Evolutionary conservation across 2,888 invertebrate genomes (phyloP), one percentile per base, ranked within the genome.

Genomic region (Scaptomyza reducta): DNA sequence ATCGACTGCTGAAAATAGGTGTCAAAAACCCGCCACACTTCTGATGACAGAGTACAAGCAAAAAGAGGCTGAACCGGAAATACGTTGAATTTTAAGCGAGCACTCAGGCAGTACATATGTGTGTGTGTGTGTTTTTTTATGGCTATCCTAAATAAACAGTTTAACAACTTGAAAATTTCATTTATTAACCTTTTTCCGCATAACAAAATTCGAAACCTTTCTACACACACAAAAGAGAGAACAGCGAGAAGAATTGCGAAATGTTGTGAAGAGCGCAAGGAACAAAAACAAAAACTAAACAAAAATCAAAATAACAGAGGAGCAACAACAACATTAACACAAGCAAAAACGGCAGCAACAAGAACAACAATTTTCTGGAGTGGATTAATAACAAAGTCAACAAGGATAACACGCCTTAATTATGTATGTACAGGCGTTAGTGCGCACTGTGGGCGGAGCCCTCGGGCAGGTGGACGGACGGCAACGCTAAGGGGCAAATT

Each of bases 101-200:
- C 56, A 47, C 51, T 46, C 54, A 45, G 40, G 44, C 40, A 53
- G 47, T n/a, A 41, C 50, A 25, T 51, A 51, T 35, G 53, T n/a
- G 44, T 31, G 46, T 31, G 41, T 14, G 31, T 42, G 49, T n/a
- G 35, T 31, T 55, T 31, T 33, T 35, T 46, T 50, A 53, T 40
- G 67, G 61, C 67, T 62, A 79, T 69, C 80, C 80, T 82, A 82
- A 82, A 82, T 82, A 81, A 82, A 81, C 83, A 81, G 77, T 81
- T 81, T 82, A 77, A 81, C 82, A 82, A 79, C 79, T 81, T 74
- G 77, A 81, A 81, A 81, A 79, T 81, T 77, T 82, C 82, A 81
- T 82, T 81, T 81, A 74, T 82, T 73, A 81, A 77, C 80, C 79
- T 79, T 82, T 79, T 79, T 74, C 81, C 81, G 81, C 76, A 76